A percentile compares a stretch with the other conserved stretches of the same genome.
These are phyloP conservation scores for Mycalesis mineus DNA, from an alignment of 2,888 invertebrate genomes.

Conservation along the genomic window DNA sequence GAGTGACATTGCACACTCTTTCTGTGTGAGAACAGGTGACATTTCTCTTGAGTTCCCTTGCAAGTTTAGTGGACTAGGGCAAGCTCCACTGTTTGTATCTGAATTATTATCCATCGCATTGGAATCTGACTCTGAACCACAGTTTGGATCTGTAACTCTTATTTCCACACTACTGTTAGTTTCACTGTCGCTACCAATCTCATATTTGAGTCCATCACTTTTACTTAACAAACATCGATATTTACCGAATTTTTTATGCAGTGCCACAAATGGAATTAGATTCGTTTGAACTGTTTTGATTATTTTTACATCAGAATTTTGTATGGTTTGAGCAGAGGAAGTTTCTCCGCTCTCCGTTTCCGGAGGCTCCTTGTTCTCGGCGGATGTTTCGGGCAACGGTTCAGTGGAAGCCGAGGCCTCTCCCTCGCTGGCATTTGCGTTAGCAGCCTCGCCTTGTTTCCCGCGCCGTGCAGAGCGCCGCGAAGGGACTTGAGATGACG, in stretches of 20 bases:
- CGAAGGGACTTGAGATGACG: constrained; percentile 49
- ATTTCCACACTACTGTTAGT: constrained; percentile 70
- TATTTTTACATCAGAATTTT: constrained; percentile 34
- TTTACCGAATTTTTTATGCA: constrained; percentile 79
- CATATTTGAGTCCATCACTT: constrained; percentile 61
- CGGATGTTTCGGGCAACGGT: constrained; percentile 29
- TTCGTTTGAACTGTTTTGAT: constrained; percentile 42
- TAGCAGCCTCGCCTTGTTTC: constrained; percentile 48
- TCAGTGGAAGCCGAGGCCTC: constrained; percentile 46
- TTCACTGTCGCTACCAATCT: constrained; percentile 72
- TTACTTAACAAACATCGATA: constrained; percentile 71
- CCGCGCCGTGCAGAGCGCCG: constrained; percentile 62
- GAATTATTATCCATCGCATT: constrained; percentile 61
- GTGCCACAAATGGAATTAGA: constrained; percentile 47
- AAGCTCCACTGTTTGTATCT: constrained; percentile 52
- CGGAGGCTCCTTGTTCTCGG: constrained; percentile 22
- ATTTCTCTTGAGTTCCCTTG: constrained; percentile 47
- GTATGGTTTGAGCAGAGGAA: constrained; percentile 15
- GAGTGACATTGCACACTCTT: neutral
- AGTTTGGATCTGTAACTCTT: constrained; percentile 63
- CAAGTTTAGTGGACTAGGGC: constrained; percentile 47
- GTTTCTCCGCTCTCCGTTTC: neutral
- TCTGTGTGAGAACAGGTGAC: constrained; percentile 41
- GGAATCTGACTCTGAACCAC: constrained; percentile 72
- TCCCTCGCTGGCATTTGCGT: constrained; percentile 40